These are phyloP conservation scores for Molossus molossus DNA, from an alignment of 2,797 vertebrate species.

Conservation along the genomic window DNA sequence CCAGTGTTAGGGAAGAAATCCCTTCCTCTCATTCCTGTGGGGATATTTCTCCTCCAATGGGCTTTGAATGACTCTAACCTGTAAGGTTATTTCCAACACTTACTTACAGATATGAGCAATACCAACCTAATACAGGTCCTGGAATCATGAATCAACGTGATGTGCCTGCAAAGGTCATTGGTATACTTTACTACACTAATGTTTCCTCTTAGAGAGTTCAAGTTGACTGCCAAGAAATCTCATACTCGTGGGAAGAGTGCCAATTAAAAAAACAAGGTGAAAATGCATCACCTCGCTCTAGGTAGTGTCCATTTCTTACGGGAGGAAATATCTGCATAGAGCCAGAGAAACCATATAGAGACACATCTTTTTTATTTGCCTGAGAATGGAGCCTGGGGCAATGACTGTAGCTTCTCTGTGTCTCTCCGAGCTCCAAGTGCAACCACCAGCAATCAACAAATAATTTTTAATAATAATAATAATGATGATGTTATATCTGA, in stretches of 20 bases:
- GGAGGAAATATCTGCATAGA: background rate
- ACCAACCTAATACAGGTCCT: background rate
- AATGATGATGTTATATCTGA: conserved; percentile 55
- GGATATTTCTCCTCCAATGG: background rate
- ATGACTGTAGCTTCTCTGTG: background rate
- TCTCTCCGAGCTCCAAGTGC: background rate
- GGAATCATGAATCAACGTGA: background rate
- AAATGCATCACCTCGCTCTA: background rate
- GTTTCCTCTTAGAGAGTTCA: background rate
- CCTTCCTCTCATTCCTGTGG: background rate
- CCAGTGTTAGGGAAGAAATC: background rate
- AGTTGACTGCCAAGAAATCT: background rate
- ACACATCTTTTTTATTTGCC: background rate
- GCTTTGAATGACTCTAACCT: background rate
- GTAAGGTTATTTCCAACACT: background rate
- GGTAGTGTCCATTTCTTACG: background rate
- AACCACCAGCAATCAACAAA: conserved; percentile 58
- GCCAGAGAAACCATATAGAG: background rate
- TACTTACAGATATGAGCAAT: background rate
- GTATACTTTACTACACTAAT: background rate
- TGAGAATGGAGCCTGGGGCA: background rate
- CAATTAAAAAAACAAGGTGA: background rate
- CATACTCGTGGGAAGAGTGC: background rate
- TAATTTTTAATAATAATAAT: conserved; percentile 75
- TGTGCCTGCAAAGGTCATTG: background rate